Conservation (phyloP, 2,888 invertebrate genomes). For the Lepas anatifera region DNA sequence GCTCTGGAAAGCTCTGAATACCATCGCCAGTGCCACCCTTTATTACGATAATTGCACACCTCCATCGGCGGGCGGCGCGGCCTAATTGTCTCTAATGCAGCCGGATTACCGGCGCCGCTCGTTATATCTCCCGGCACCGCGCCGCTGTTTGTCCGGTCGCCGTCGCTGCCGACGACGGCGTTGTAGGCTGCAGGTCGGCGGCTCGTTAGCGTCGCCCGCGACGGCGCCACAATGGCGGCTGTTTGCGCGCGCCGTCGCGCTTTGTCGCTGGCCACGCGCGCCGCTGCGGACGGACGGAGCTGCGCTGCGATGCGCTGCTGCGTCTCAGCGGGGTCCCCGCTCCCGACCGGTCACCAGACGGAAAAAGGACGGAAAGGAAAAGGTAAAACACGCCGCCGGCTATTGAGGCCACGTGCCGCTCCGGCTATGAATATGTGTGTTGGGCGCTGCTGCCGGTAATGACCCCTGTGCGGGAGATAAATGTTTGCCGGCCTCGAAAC, state of each 20-base stretch:
- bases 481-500: too few species aligned
- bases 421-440: too few species aligned
- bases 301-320: background rate
- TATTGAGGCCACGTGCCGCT: too few species aligned
- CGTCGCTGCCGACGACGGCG: background rate
- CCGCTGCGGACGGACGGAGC: too few species aligned
- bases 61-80: background rate
- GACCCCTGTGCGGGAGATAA: too few species aligned
- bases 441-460: too few species aligned
- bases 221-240: background rate
- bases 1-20: too few species aligned
- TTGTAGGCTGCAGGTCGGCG: background rate
- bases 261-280: slow-evolving; percentile 11
- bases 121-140: background rate
- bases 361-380: too few species aligned
- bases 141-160: background rate
- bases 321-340: background rate
- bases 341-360: background rate
- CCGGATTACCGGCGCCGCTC: background rate
- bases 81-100: slow-evolving; percentile 6
- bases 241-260: background rate
- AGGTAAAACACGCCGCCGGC: too few species aligned
- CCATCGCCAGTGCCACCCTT: too few species aligned
- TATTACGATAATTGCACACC: slow-evolving; percentile 7
- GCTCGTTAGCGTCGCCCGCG: background rate